A percentile compares a stretch with the other conserved stretches of the same genome.
Evolutionary conservation across 2,888 invertebrate genomes (phyloP).

Genomic region (Venusia cambrica): DNA sequence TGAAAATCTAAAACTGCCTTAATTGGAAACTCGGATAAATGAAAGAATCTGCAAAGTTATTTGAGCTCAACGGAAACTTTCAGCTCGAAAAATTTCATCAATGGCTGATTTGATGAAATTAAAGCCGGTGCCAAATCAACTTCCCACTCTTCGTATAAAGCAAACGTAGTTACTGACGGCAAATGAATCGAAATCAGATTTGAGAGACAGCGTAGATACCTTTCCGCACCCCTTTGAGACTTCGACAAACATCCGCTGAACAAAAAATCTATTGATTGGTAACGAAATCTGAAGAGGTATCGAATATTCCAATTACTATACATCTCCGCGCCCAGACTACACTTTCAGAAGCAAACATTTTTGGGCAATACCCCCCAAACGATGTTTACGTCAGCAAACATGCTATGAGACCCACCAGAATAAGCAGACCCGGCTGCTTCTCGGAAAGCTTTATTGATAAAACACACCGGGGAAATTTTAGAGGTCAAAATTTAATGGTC

Average conservation of each 20-base stretch:
- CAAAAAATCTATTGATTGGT: constrained; percentile 22
- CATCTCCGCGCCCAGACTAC: constrained; percentile 38
- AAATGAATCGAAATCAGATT: constrained; percentile 29
- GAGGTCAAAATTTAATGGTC: constrained; percentile 56
- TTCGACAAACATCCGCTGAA: constrained; percentile 21
- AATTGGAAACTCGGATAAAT: constrained; percentile 4
- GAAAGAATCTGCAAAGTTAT: constrained; percentile 5
- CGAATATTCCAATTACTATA: constrained; percentile 56
- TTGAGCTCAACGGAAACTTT: constrained; percentile 6
- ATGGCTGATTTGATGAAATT: constrained; percentile 18
- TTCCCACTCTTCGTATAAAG: constrained; percentile 13
- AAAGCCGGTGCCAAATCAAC: constrained; percentile 9
- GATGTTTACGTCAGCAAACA: constrained; percentile 58
- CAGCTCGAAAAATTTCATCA: constrained; percentile 11
- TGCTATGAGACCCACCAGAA: constrained; percentile 42
- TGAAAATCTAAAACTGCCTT: constrained; percentile 4
- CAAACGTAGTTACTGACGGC: constrained; percentile 23
- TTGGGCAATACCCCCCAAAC: constrained; percentile 53
- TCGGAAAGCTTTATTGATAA: constrained; percentile 22
- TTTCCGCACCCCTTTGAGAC: constrained; percentile 21
- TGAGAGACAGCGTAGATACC: constrained; percentile 19
- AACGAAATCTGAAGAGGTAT: constrained; percentile 46
- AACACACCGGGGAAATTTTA: constrained; percentile 38
- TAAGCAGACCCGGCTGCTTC: constrained; percentile 35
- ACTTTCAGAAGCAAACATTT: constrained; percentile 56